A percentile compares a stretch with the other conserved stretches of the same genome.
Conservation (phyloP, 2,113 vertebrate species). For the Leucopternis melanops region DNA sequence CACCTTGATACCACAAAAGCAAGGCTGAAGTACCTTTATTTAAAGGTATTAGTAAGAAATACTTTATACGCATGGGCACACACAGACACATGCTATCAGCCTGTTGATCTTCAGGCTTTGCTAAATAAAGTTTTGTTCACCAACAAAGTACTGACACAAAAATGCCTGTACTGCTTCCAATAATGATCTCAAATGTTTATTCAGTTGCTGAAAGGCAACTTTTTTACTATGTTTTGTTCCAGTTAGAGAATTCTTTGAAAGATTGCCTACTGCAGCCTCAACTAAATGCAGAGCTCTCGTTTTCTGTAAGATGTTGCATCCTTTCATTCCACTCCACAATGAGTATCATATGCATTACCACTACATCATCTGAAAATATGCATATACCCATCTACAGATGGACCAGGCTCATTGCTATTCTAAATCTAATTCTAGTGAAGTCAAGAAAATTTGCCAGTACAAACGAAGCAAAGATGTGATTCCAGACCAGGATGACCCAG, state of each 20-base stretch:
- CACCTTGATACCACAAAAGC: conserved; percentile 60
- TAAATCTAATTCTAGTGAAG: not conserved
- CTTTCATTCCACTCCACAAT: not conserved
- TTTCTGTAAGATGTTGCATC: not conserved
- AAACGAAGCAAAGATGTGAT: not conserved
- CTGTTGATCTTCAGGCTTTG: not conserved
- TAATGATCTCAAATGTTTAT: not conserved
- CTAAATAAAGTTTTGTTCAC: not conserved
- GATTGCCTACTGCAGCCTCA: not conserved
- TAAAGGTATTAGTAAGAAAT: not conserved
- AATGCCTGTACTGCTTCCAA: not conserved
- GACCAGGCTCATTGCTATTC: not conserved
- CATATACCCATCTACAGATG: not conserved
- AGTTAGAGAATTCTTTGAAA: not conserved
- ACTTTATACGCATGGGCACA: not conserved
- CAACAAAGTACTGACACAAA: not conserved
- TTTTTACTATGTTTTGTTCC: not conserved
- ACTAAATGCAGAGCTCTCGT: not conserved
- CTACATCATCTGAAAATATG: not conserved
- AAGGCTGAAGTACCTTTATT: conserved; percentile 45
- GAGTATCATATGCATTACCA: not conserved
- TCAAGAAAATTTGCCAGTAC: not conserved
- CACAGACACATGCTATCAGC: not conserved
- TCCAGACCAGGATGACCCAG: too few species aligned
- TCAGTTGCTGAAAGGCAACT: not conserved